A percentile compares a stretch with the other conserved stretches of the same genome.
These are phyloP conservation scores for Montipora cactus DNA, from an alignment of 64 coral and sea anemone genomes.

Conservation along the genomic window DNA sequence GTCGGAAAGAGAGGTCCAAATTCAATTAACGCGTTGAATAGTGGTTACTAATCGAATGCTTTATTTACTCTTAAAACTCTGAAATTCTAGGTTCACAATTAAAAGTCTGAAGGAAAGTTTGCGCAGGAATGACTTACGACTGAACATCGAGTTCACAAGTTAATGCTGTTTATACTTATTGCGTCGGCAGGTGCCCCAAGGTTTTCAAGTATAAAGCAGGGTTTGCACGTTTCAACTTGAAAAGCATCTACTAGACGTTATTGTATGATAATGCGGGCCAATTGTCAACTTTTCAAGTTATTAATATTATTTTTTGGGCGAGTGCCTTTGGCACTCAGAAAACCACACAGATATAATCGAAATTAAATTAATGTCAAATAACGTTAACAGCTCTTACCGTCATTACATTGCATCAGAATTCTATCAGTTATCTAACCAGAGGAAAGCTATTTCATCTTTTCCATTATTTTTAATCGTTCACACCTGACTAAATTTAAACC, in stretches of 20 bases:
- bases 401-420: neutral
- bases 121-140: neutral
- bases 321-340: neutral
- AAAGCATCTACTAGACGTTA: no score
- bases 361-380: neutral
- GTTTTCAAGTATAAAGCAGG: neutral
- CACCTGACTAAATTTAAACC: no score
- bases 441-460: no score
- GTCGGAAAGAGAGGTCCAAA: neutral
- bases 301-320: slow-evolving; percentile 29
- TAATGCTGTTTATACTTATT: slow-evolving; percentile 15
- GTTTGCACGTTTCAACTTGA: no score
- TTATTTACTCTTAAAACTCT: neutral
- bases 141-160: slow-evolving; percentile 1
- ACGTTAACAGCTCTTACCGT: neutral
- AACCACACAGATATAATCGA: neutral
- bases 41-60: neutral
- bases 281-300: neutral
- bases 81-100: neutral
- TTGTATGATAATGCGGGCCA: neutral
- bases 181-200: neutral
- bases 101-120: neutral
- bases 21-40: neutral
- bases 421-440: neutral
- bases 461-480: no score